Evolutionary conservation across 1,140 invertebrate genomes (phyloP), one percentile per base, ranked within the genome.

Genomic region (Sweltsa coloradensis): DNA sequence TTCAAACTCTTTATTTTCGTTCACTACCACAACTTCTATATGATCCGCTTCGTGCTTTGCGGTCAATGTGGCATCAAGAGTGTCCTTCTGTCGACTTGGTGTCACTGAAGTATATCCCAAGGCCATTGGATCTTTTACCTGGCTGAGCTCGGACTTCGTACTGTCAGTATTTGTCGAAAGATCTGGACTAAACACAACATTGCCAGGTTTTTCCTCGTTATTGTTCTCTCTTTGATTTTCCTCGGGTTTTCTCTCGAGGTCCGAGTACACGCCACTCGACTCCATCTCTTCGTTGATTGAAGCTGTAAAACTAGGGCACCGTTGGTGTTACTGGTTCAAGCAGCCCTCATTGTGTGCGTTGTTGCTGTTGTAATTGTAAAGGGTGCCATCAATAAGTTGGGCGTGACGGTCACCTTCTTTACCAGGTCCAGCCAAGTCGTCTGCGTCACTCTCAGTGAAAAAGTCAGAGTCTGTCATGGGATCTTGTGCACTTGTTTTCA

Each of bases 381-480:
- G 62, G 3, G 83, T 85, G 2, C 85, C 86, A 62, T 89, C 86
- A 29, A 88, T 89, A 4, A 88, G 81, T 63, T 84, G 81, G 13
- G 81, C 83, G 45, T 69, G 66, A 14, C 81, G 68, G 59, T 88
- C 83, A 2, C 81, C 79, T 5, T n/a, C n/a, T n/a, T n/a, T n/a
- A n/a, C n/a, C n/a, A n/a, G n/a, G n/a, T n/a, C n/a, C n/a, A n/a
- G n/a, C n/a, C n/a, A n/a, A n/a, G n/a, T n/a, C n/a, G n/a, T 89
- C 85, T 0, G 83, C 83, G 65, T 89, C 85, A 55, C 82, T 85
- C 66, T 89, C 86, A 5, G 85, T 89, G 57, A 87, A 89, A 60
- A 89, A 89, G 60, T 89, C 86, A 0, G 85, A 89, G 64, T 89
- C 85, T 0, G 85, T 89, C 84, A 89, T 87, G 1, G 84, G 82